Base-by-base conservation (phyloP, 2,113 vertebrate species). In the Datnioides undecimradiatus region DNA sequence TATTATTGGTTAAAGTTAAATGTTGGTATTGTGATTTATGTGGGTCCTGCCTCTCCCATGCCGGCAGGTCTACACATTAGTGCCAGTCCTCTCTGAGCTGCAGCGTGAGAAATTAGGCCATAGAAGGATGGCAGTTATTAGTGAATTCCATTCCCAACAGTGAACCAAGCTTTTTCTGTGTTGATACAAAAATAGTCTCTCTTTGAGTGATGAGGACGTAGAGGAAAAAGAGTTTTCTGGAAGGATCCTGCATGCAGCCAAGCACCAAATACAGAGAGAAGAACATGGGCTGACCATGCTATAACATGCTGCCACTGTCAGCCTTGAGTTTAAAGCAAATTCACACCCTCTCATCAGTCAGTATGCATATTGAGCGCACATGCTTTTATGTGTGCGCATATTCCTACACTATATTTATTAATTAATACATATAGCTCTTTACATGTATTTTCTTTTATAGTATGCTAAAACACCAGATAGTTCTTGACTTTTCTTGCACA, bases 81-180 rank as follows among this genome's bases (percentile, higher is more conserved):
- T 8, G 59, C 6, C 14, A 76, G 55, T 70, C 55, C 14, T 55
- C 67, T 79, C 49, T 84, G 77, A 83, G 85, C 64, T 65, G 72
- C 73, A 77, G 66, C 27, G 31, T 74, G 58, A 80, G 73, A 91
- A 94, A 90, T 83, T 87, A 86, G 90, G 89, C 60, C 92, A 89
- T 55, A 34, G 51, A 43, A 80, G 76, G 45, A 88, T 49, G 75
- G 63, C 76, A 67, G 69, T 87, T 82, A 78, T 77, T 88, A 76
- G 12, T 65, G 74, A 81, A 82, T 82, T 82, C 60, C 64, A 82
- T 57, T 92, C 73, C 83, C 82, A 48, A 27, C 57, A 83, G 79
- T 63, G 58, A 87, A 71, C 67, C 31, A 5, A 79, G 77, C 60
- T 13, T 83, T 85, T 83, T 82, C 76, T 85, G 70, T 80, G 66